These are phyloP conservation scores for Scolopax rusticola DNA, from an alignment of 2,797 vertebrate genomes.

Conservation along the genomic window DNA sequence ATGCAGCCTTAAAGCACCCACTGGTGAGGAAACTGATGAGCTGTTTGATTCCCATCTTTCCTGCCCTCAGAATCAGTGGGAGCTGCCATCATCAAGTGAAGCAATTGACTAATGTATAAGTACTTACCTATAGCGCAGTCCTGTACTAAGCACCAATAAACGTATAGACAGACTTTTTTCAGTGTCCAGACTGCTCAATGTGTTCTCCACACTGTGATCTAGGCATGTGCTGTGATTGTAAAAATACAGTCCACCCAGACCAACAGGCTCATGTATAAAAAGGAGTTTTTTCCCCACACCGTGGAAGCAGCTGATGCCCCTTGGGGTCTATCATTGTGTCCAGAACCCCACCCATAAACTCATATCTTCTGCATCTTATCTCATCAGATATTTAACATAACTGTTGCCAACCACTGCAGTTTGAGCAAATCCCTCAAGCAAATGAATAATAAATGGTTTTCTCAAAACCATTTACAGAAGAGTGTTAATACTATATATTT, in stretches of 20 bases:
- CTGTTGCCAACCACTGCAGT: not conserved
- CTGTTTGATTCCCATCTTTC: not conserved
- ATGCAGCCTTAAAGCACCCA: not conserved
- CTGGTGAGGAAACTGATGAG: not conserved
- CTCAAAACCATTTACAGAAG: not conserved
- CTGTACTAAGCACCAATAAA: not conserved
- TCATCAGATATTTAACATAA: not conserved
- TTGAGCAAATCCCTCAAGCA: not conserved
- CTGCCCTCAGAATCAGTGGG: not conserved
- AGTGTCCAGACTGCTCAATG: rapidly evolving
- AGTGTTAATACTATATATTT: not conserved
- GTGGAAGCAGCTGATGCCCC: not conserved
- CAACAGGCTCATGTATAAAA: not conserved
- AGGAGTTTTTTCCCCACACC: not conserved
- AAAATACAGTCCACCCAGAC: not conserved
- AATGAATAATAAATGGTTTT: slow-evolving; percentile 17
- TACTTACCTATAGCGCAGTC: rapidly evolving
- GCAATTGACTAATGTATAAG: not conserved
- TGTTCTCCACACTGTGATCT: not conserved
- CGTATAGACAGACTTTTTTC: not conserved
- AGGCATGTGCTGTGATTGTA: not conserved
- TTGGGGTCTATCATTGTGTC: not conserved
- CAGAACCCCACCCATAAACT: not conserved
- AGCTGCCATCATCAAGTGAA: not conserved
- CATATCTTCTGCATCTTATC: not conserved